These are phyloP conservation scores for Dasypus novemcinctus DNA, from an alignment of 2,113 vertebrate species.

Conservation along the genomic window DNA sequence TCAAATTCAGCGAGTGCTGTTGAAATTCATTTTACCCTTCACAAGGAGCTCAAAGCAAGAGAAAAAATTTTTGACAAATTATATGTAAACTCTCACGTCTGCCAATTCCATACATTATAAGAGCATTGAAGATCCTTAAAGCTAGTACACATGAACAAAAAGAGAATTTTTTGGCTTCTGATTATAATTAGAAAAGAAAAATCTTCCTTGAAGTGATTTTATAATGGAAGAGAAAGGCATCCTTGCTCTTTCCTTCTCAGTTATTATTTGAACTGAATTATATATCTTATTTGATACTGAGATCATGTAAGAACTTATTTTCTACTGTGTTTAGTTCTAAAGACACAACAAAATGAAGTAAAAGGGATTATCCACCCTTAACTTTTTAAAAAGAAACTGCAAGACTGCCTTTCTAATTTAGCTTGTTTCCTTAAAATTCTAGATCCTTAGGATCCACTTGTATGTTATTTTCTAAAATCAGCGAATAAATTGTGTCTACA, in stretches of 20 bases:
- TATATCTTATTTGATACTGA: not conserved
- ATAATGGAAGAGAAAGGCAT: not conserved
- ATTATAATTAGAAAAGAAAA: slow-evolving; percentile 58
- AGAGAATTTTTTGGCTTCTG: slow-evolving; percentile 12
- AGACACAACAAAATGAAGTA: slow-evolving; percentile 3
- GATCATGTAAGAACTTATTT: not conserved
- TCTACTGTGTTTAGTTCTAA: slow-evolving; percentile 36
- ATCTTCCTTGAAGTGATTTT: slow-evolving; percentile 43
- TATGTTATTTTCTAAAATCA: slow-evolving; percentile 45
- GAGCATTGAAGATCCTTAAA: slow-evolving; percentile 30
- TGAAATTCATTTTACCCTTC: slow-evolving; percentile 46
- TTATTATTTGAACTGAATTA: not conserved
- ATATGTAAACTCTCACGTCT: not conserved
- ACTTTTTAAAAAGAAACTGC: not conserved
- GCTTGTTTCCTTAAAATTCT: not conserved
- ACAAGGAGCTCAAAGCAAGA: slow-evolving; percentile 13
- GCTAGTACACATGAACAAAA: slow-evolving; percentile 39
- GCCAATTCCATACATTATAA: slow-evolving; percentile 19
- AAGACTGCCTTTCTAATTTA: not conserved
- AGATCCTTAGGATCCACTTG: not conserved
- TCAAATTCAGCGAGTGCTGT: not conserved
- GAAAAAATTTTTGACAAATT: slow-evolving; percentile 44
- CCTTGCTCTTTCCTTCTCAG: not conserved
- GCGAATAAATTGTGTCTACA: slow-evolving; percentile 30
- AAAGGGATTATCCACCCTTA: not conserved